Conservation (phyloP, 1,140 invertebrate genomes). For the Papilio xuthus region DNA sequence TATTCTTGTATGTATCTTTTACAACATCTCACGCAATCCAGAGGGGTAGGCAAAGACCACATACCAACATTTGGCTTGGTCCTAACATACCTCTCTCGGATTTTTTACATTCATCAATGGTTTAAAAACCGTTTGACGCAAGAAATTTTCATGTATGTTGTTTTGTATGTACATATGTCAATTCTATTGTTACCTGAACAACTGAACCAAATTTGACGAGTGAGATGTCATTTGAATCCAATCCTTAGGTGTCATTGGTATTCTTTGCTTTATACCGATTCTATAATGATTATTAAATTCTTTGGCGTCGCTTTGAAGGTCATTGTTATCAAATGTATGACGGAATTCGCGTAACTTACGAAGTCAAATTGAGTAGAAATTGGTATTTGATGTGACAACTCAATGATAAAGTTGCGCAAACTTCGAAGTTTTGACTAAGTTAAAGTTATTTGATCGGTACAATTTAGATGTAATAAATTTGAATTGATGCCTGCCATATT, state of each 20-base stretch:
- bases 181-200: no score
- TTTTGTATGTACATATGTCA: no score
- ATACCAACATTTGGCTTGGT: no score
- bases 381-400: slow-evolving; percentile 9
- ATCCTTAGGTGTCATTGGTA: not conserved
- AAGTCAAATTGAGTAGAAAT: slow-evolving; percentile 15
- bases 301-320: not conserved
- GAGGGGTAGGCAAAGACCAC: no score
- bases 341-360: not conserved
- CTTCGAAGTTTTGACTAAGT: slow-evolving; percentile 6
- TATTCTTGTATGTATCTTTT: not conserved
- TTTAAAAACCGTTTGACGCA: no score
- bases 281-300: not conserved
- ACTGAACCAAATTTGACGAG: not conserved
- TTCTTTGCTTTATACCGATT: not conserved
- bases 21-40: no score
- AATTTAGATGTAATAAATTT: not conserved
- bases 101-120: no score
- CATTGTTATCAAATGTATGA: not conserved
- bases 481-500: not conserved
- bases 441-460: not conserved
- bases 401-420: slow-evolving; percentile 6
- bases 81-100: no score
- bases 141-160: no score
- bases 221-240: no score